Conservation (phyloP, 2,888 invertebrate genomes). For the Amblyjoppa proteus region DNA sequence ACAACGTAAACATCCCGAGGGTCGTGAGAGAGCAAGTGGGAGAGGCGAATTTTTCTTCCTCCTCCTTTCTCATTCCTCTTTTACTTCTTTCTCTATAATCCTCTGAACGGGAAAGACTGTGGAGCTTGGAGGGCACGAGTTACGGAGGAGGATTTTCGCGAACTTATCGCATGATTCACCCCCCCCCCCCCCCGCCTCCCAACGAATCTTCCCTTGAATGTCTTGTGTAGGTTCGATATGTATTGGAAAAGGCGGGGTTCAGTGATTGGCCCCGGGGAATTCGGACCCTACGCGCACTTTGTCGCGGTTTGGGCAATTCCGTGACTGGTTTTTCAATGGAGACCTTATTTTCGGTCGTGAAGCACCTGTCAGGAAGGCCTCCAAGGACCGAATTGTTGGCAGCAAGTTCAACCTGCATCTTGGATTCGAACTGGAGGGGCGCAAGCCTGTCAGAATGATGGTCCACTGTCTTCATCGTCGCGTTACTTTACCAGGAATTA, state of each 20-base stretch:
- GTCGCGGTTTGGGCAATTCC: background rate
- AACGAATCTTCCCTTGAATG: background rate
- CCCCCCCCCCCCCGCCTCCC: background rate
- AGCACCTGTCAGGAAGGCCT: background rate
- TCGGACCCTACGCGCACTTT: background rate
- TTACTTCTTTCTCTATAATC: constrained; percentile 37
- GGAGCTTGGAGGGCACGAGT: constrained; percentile 39
- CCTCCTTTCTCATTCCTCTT: constrained; percentile 21
- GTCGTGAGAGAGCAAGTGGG: constrained; percentile 9
- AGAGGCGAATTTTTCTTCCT: constrained; percentile 22
- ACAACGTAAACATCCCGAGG: constrained; percentile 55
- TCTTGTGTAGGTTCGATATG: background rate
- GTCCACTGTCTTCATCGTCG: background rate
- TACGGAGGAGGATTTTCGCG: constrained; percentile 36
- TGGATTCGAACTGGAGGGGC: background rate
- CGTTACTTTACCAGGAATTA: background rate
- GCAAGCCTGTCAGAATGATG: background rate
- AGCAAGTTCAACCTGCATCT: background rate
- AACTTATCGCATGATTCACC: constrained; percentile 43
- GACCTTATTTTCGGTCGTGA: background rate
- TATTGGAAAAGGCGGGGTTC: background rate
- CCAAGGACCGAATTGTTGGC: background rate
- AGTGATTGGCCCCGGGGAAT: background rate
- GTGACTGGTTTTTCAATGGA: background rate
- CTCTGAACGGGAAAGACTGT: constrained; percentile 29